Evolutionary conservation across 2,113 vertebrate species (phyloP).

Genomic region (Mellivora capensis): DNA sequence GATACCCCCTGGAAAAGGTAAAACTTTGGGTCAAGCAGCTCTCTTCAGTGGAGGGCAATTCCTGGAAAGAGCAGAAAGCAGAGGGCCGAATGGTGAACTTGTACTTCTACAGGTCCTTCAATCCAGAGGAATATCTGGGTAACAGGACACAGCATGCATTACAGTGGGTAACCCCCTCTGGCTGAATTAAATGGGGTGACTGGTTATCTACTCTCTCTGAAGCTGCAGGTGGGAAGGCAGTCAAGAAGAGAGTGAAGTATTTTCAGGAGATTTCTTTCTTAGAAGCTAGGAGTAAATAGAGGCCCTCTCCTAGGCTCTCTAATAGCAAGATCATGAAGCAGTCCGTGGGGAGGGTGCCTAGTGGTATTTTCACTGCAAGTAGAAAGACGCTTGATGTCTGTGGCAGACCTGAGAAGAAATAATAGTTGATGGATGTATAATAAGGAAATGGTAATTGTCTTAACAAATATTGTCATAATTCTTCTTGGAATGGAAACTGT

Average conservation of each 20-base stretch:
- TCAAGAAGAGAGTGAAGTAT: background rate
- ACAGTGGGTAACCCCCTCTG: background rate
- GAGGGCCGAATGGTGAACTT: background rate
- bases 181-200: background rate
- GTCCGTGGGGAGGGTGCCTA: fast-evolving
- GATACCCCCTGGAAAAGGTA: background rate
- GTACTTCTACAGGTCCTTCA: background rate
- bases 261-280: background rate
- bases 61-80: background rate
- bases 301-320: background rate
- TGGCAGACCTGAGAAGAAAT: background rate
- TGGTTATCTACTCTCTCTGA: background rate
- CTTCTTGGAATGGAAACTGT: background rate
- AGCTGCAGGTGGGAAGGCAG: background rate
- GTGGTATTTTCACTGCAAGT: background rate
- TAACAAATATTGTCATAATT: background rate
- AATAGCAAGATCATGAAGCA: background rate
- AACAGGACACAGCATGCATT: background rate
- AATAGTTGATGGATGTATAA: background rate
- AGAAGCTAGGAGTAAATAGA: background rate
- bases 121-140: background rate
- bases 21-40: background rate
- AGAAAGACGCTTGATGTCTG: background rate
- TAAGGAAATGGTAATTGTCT: background rate
- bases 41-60: background rate